A percentile compares a stretch with the other conserved stretches of the same genome.
These are phyloP conservation scores for Dromius quadrimaculatus DNA, from an alignment of 2,888 invertebrate genomes.

Conservation along the genomic window DNA sequence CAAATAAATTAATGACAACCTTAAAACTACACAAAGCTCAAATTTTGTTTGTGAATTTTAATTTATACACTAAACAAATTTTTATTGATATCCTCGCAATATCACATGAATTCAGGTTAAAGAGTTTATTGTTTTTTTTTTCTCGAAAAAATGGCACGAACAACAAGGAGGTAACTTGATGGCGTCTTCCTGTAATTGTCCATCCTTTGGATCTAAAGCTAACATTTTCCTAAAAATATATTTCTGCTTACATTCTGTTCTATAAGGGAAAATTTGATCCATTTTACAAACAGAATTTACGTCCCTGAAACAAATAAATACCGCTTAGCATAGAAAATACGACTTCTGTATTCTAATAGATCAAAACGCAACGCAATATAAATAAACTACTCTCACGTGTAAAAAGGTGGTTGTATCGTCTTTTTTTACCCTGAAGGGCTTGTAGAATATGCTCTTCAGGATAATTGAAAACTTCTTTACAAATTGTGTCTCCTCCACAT, in stretches of 20 bases:
- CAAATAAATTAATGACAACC: too few relatives aligned
- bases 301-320: slow-evolving; percentile 2
- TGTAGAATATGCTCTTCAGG: not conserved
- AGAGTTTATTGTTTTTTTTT: too few relatives aligned
- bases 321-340: too few relatives aligned
- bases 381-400: too few relatives aligned
- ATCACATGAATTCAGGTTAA: too few relatives aligned
- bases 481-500: not conserved
- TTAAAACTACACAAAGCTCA: too few relatives aligned
- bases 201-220: slow-evolving; percentile 15
- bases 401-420: not conserved
- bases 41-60: too few relatives aligned
- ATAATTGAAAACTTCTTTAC: slow-evolving; percentile 12
- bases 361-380: too few relatives aligned
- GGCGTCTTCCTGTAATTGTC: slow-evolving; percentile 5
- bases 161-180: slow-evolving; percentile 26
- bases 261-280: slow-evolving; percentile 3
- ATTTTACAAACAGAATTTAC: slow-evolving; percentile 1
- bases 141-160: slow-evolving; percentile 3
- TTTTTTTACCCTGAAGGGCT: not conserved
- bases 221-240: slow-evolving; percentile 21
- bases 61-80: too few relatives aligned
- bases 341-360: too few relatives aligned
- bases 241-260: slow-evolving; percentile 25
- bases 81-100: too few relatives aligned